A percentile compares a stretch with the other conserved stretches of the same genome.
Conservation (phyloP, 1,140 invertebrate genomes). For the Liolophura sinensis region DNA sequence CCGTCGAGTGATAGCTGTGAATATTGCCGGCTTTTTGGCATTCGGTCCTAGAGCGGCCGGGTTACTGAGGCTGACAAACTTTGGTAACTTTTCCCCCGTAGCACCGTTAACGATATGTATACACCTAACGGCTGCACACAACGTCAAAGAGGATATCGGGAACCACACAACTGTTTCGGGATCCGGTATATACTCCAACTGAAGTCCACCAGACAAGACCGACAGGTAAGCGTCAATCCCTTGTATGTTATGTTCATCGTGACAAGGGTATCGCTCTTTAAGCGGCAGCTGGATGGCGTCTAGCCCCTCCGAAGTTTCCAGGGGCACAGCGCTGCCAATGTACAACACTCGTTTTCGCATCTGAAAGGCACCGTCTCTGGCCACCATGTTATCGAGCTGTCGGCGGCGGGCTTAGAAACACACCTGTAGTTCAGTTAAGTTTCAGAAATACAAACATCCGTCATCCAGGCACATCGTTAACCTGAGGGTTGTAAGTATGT, state of each 20-base stretch:
- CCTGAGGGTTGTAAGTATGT: too few species aligned
- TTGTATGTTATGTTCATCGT: slow-evolving; percentile 34
- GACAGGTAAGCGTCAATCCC: slow-evolving; percentile 70
- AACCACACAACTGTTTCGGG: slow-evolving; percentile 94
- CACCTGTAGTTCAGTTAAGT: too few species aligned
- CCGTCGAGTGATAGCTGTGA: slow-evolving; percentile 89
- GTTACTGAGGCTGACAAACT: slow-evolving; percentile 95
- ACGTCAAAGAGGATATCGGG: slow-evolving; percentile 94
- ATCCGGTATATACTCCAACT: slow-evolving; percentile 96
- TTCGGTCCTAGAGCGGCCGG: slow-evolving; percentile 61
- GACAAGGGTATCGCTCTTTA: slow-evolving; percentile 79
- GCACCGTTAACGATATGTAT: slow-evolving; percentile 34
- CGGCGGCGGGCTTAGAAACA: too few species aligned
- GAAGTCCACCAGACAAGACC: slow-evolving; percentile 94
- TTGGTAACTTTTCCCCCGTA: slow-evolving; percentile 56
- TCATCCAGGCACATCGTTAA: too few species aligned
- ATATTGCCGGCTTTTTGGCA: slow-evolving; percentile 89
- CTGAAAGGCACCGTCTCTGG: slow-evolving; percentile 26
- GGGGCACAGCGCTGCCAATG: slow-evolving; percentile 94
- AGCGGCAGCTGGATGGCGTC: slow-evolving; percentile 95
- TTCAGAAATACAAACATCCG: too few species aligned
- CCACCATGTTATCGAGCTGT: slow-evolving; percentile 8
- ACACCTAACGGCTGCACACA: slow-evolving; percentile 88
- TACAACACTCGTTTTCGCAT: slow-evolving; percentile 89
- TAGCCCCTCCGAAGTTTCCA: slow-evolving; percentile 95